Percentiles rank a stretch among this genome's conserved stretches.
These are phyloP conservation scores for Unio pictorum DNA, from an alignment of 2,888 invertebrate species.

Conservation along the genomic window DNA sequence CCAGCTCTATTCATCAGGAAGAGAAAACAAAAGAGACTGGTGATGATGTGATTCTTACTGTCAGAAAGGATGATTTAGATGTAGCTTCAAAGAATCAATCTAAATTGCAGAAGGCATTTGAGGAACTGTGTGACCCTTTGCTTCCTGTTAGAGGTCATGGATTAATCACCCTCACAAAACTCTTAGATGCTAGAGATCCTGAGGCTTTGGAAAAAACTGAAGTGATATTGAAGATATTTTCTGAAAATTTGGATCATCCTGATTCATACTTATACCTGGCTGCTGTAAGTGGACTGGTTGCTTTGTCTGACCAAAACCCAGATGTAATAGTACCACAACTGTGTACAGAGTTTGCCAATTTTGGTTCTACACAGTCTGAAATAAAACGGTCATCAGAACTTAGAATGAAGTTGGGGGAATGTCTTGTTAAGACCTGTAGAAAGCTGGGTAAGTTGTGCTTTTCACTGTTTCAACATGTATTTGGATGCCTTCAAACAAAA, in stretches of 20 bases:
- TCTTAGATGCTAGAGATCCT: constrained; percentile 80
- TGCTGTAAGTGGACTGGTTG: constrained; percentile 83
- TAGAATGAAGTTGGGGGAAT: constrained; percentile 86
- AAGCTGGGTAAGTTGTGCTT: constrained; percentile 76
- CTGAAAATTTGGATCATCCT: constrained; percentile 83
- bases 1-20: no score
- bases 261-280: constrained; percentile 88
- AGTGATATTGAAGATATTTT: constrained; percentile 81
- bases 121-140: constrained; percentile 80
- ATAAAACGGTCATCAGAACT: constrained; percentile 64
- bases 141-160: constrained; percentile 89
- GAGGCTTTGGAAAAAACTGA: constrained; percentile 74
- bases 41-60: neutral
- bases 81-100: neutral
- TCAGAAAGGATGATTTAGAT: neutral
- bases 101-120: constrained; percentile 74
- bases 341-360: constrained; percentile 78
- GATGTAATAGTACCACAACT: constrained; percentile 80
- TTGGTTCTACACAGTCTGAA: constrained; percentile 4
- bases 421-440: constrained; percentile 82
- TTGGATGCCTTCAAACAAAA: no score
- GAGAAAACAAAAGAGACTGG: neutral
- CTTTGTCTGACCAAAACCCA: constrained; percentile 79
- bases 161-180: constrained; percentile 80
- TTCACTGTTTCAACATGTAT: no score